A percentile compares a stretch with the other conserved stretches of the same genome.
Evolutionary conservation across 2,888 invertebrate genomes (phyloP).

Genomic region (Dorcus parallelipipedus): DNA sequence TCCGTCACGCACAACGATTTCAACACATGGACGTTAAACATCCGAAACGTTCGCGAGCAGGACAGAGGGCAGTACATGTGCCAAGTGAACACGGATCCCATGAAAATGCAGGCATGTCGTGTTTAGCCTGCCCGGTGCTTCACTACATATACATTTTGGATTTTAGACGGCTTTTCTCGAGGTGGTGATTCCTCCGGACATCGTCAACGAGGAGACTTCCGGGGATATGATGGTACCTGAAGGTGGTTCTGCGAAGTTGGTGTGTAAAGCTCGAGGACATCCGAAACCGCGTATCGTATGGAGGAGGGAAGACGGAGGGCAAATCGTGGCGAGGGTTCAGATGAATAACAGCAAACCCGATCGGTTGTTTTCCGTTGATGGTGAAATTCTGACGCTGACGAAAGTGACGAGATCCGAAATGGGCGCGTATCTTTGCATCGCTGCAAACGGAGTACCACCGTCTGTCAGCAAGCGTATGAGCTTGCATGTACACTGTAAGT

Average conservation of each 20-base stretch:
- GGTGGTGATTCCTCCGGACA: conserved; percentile 89
- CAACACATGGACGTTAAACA: conserved; percentile 90
- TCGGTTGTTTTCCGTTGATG: conserved; percentile 72
- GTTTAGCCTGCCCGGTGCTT: not conserved
- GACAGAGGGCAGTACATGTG: conserved; percentile 92
- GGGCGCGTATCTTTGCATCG: conserved; percentile 86
- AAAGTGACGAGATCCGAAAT: conserved; percentile 88
- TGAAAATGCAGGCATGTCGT: conserved; percentile 83
- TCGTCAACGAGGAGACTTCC: conserved; percentile 84
- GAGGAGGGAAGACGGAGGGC: conserved; percentile 82
- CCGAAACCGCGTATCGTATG: conserved; percentile 83
- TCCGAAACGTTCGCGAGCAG: conserved; percentile 78
- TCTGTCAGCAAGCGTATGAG: conserved; percentile 88
- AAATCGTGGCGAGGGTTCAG: conserved; percentile 65
- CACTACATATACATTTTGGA: not conserved
- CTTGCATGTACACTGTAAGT: conserved; percentile 90
- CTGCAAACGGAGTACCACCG: conserved; percentile 83
- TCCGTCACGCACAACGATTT: conserved; percentile 89
- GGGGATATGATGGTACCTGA: conserved; percentile 95
- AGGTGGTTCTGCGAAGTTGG: conserved; percentile 81
- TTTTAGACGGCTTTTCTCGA: conserved; percentile 59
- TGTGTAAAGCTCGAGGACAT: conserved; percentile 81
- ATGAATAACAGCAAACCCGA: conserved; percentile 60
- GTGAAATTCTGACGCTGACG: conserved; percentile 75
- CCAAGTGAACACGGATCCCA: conserved; percentile 91